Evolutionary conservation across 2,797 vertebrate species (phyloP).

Genomic region (Clarias laeviceps): DNA sequence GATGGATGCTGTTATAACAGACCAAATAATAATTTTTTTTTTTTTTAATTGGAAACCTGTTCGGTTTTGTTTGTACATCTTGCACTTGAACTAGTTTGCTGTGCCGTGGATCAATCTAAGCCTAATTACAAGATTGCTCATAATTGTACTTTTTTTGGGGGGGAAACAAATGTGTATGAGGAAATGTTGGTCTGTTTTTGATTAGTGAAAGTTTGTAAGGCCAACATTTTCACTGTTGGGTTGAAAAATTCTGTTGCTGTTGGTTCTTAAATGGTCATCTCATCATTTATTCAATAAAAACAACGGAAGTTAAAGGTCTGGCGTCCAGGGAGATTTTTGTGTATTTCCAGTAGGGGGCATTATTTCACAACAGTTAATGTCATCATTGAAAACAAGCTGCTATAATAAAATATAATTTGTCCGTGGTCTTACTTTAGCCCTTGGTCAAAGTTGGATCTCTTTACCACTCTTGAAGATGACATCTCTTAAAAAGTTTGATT

Average conservation of each 20-base stretch:
- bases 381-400: not conserved
- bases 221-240: not conserved
- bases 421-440: not conserved
- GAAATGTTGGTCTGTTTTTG: not conserved
- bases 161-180: not conserved
- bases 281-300: not conserved
- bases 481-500: not conserved
- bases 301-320: not conserved
- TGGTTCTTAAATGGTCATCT: not conserved
- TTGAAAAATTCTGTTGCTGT: not conserved
- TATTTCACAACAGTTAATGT: not conserved
- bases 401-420: not conserved
- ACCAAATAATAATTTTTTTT: too few relatives aligned
- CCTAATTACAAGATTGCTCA: not conserved
- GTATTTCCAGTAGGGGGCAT: not conserved
- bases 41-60: too few relatives aligned
- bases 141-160: too few relatives aligned
- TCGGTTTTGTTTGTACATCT: not conserved
- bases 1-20: too few relatives aligned
- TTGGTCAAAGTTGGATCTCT: not conserved
- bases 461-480: not conserved
- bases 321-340: not conserved
- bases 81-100: not conserved
- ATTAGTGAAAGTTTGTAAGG: not conserved
- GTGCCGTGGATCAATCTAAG: not conserved